Base-by-base conservation (phyloP, 1,140 invertebrate genomes). In the Platyscapa corneri region DNA sequence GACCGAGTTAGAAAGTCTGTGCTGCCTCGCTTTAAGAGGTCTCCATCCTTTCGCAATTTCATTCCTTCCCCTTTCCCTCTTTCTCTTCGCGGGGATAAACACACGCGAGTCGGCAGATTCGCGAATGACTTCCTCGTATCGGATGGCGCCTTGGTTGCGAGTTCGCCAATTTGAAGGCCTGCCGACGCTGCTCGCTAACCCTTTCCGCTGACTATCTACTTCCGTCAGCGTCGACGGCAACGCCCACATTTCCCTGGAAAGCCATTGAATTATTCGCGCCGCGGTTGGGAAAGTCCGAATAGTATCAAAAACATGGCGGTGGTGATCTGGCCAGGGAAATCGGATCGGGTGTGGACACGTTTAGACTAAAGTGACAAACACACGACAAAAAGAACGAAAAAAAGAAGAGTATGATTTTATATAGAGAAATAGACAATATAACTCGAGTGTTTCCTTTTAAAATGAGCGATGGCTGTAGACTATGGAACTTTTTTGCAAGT, bases 131-230 rank as follows among this genome's bases (percentile, higher is more conserved):
- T 92, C 87, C 80, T 92, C 85, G 79, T 6, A 46, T 2, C 64
- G 65, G 83, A 88, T 92, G 86, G 65, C 88, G 32, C 77, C 90
- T 90, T 89, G 88, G 72, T 92, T 87, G 39, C 32, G 65, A 88
- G 91, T 92, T 92, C 91, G 91, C 91, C 91, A 91, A 91, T 91
- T 92, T 88, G 91, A 92, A 92, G 91, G 90, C 91, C 91, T 91
- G 91, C 87, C 90, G 89, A 89, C 90, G 34, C 16, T 89, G 89
- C 89, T 89, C 88, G 88, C 86, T 88, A 88, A 90, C 88, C 90
- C 87, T 90, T 90, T 67, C 53, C 12, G 23, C 76, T 27, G 16
- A 23, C 49, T 7, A 16, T 46, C 42, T 12, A 12, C 42, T 7
- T 12, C 5, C 42, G 42, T 46, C 12, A 5, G 42, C 42, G 42